Evolutionary conservation across 2,797 vertebrate genomes (phyloP), one percentile per base, ranked within the genome.

Genomic region (Sebastiscus albofasciatus): DNA sequence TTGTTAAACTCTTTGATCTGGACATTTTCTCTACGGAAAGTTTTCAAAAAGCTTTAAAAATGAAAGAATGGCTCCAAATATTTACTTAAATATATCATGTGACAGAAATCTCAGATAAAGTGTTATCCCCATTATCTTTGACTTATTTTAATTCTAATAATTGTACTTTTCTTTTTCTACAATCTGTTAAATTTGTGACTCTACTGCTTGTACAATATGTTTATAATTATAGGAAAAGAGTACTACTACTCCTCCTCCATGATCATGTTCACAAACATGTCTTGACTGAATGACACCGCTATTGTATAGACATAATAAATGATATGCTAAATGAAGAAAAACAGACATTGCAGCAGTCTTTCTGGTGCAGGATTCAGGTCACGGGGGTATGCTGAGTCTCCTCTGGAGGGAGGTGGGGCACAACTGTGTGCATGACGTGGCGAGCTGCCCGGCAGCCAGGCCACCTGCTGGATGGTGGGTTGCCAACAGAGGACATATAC

Each of bases 391-490:
- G 39, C 55, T 16, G 4, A 69, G n/a, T 74, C 20, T 86, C 67
- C 22, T 86, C 67, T 72, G 0, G 11, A 61, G 67, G 68, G 65
- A 72, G 71, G 65, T n/a, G 74, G 56, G 49, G 42, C 65, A 70
- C 78, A 76, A 79, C 75, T 87, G 77, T 78, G 73, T 80, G 80
- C 31, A 58, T 85, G 72, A 85, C 54, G 71, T 76, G 55, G 60
- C 62, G 34, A 82, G 61, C 13, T 86, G 83, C 69, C 87, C 27
- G 36, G 64, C 75, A 83, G 78, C 78, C 49, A 62, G 74, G 71
- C 74, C 89, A 86, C 90, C 90, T 92, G 90, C 89, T 87, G 77
- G 68, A 77, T 75, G 80, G 74, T 66, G 27, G 13, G 66, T 13
- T 78, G 80, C 82, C 80, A 79, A 39, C 61, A 82, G 58, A 82